phyloP scores from a whole-genome alignment of 2,888 invertebrate genomes.

The Sesamia inferens region DNA sequence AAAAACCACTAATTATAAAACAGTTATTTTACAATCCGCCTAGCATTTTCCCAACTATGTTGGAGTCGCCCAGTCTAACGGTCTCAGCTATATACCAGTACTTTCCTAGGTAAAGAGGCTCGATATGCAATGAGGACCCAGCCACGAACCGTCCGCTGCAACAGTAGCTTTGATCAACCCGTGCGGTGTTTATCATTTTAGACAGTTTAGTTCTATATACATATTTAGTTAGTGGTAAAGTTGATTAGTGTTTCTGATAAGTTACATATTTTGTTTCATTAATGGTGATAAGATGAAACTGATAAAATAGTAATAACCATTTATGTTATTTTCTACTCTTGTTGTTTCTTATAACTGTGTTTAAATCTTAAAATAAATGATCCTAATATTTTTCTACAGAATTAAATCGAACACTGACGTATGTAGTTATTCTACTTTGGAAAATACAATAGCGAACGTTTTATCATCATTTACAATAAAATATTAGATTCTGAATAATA shows the following conservation, averaged over 20 bases:
- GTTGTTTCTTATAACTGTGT: not conserved
- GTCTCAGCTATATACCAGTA: not conserved
- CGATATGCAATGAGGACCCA: no score
- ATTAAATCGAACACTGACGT: not conserved
- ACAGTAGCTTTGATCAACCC: not conserved
- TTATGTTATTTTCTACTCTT: slow-evolving; percentile 33
- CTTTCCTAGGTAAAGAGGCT: no score
- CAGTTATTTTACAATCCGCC: no score
- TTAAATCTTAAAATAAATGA: not conserved
- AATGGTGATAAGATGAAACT: slow-evolving; percentile 21
- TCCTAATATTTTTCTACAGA: no score
- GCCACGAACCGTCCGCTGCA: no score
- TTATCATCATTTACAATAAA: not conserved
- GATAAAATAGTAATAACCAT: slow-evolving; percentile 9
- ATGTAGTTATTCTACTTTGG: not conserved
- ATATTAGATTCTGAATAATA: not conserved
- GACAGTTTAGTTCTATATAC: not conserved
- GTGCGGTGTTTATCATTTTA: not conserved
- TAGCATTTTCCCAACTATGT: not conserved
- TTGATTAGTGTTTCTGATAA: slow-evolving; percentile 13
- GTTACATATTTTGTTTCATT: slow-evolving; percentile 1
- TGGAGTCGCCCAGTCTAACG: not conserved
- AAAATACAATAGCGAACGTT: not conserved
- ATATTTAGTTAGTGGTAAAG: slow-evolving; percentile 30
- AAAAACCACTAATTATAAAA: no score